A percentile compares a stretch with the other conserved stretches of the same genome.
These are phyloP conservation scores for Acrobasis repandana DNA, from an alignment of 2,888 invertebrate genomes.

Conservation along the genomic window DNA sequence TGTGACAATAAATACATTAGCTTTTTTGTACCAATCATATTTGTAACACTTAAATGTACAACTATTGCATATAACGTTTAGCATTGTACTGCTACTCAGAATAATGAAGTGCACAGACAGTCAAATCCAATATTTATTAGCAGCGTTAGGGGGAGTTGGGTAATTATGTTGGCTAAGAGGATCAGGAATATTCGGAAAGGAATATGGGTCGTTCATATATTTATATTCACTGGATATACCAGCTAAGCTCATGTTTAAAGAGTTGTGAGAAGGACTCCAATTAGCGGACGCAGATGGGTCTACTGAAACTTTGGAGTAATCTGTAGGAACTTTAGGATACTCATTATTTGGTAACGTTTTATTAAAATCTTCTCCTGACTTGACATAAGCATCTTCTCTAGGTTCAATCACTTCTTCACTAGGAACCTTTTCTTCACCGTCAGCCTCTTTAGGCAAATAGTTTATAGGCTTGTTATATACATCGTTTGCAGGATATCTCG, in stretches of 20 bases:
- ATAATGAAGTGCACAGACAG: constrained; percentile 36
- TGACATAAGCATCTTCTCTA: constrained; percentile 68
- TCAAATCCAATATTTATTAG: constrained; percentile 81
- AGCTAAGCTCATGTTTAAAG: constrained; percentile 75
- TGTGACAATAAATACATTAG: background rate
- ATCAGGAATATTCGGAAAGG: constrained; percentile 73
- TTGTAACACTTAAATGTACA: background rate
- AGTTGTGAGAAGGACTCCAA: constrained; percentile 78
- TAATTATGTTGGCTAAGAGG: constrained; percentile 74
- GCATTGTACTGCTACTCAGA: constrained; percentile 33
- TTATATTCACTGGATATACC: constrained; percentile 77
- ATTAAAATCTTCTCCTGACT: constrained; percentile 65
- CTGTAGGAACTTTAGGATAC: constrained; percentile 82
- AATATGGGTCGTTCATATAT: constrained; percentile 78
- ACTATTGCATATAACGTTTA: background rate
- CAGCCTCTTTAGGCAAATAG: constrained; percentile 73
- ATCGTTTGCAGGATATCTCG: constrained; percentile 69
- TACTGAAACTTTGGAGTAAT: constrained; percentile 73
- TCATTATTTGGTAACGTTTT: constrained; percentile 76
- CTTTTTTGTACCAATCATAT: background rate
- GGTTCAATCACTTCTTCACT: constrained; percentile 70
- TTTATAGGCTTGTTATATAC: constrained; percentile 71
- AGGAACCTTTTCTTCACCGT: constrained; percentile 66
- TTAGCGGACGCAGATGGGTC: constrained; percentile 81
- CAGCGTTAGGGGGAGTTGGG: constrained; percentile 67